Base-by-base conservation (phyloP, 2,888 invertebrate species). In the Drosophila tripunctata region DNA sequence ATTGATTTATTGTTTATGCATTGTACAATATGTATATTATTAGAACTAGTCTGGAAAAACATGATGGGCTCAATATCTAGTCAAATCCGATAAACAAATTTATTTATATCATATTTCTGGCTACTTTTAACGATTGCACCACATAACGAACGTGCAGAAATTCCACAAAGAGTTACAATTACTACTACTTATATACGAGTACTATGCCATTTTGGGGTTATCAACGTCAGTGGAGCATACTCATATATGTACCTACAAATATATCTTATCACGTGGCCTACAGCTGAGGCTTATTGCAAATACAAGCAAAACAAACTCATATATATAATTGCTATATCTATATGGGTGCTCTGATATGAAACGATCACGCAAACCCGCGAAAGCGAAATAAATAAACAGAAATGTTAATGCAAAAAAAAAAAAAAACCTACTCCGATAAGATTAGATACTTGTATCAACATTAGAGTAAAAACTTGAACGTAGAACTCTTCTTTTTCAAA, bases 1-100 rank as follows among this genome's bases (percentile, higher is more conserved):
- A 80, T 80, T 74, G 70, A 80, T 80, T 81, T n/a, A n/a, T n/a
- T 83, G 54, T 27, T 54, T 74, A 56, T 27, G 27, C 27, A 27
- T n/a, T n/a, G n/a, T n/a, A n/a, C n/a, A n/a, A n/a, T 10, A 27
- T 10, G 10, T 66, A 41, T 54, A 69, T 66, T 66, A 66, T 54
- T 66, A 47, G 73, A 19, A 22, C 10, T 33, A 12, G 45, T n/a
- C 41, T 41, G 6, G 60, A 52, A 68, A 67, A 61, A 27, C 27
- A 61, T 63, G 40, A 38, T 19, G 33, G 14, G 7, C 12, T 7
- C 21, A 47, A 41, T 60, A 56, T 54, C 41, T 31, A 48, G 10
- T 8, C 38, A 50, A 8, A 51, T 38, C 36, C 27, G 64, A 64
- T 64, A 76, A 56, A 62, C 51, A 63, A 14, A 40, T 60, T 22